Evolutionary conservation across 2,888 invertebrate genomes (phyloP).

Genomic region (Microplitis deprimator): DNA sequence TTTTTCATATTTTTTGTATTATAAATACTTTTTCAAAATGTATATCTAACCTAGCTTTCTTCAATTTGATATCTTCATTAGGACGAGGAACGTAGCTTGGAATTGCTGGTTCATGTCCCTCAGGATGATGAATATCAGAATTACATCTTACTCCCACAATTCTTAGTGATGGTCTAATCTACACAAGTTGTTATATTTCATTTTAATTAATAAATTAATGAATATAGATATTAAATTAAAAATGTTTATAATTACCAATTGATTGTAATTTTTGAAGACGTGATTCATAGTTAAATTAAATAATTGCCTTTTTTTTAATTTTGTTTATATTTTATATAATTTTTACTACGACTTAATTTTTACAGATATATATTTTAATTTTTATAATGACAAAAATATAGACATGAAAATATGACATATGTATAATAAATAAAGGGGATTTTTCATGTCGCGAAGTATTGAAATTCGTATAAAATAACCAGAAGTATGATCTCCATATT

Average conservation of each 20-base stretch:
- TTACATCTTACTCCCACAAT: neutral
- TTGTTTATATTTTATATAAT: neutral
- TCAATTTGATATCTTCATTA: neutral
- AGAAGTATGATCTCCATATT: too few species aligned
- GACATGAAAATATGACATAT: too few species aligned
- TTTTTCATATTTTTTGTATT: neutral
- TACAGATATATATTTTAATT: neutral
- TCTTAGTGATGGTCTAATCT: neutral
- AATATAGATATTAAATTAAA: neutral
- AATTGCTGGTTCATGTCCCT: constrained; percentile 6
- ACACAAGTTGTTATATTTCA: neutral
- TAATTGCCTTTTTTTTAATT: neutral
- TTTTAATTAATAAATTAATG: neutral
- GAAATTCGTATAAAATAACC: too few species aligned
- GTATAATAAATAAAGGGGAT: too few species aligned
- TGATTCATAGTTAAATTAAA: neutral
- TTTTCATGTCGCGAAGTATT: too few species aligned
- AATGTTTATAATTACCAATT: neutral
- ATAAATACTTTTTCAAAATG: neutral
- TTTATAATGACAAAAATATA: too few species aligned
- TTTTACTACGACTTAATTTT: neutral
- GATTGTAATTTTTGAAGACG: neutral
- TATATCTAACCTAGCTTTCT: constrained; percentile 8
- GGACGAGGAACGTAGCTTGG: neutral
- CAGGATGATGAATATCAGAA: constrained; percentile 2